phyloP scores from a whole-genome alignment of 2,113 vertebrate genomes.

The Phainopepla nitens region DNA sequence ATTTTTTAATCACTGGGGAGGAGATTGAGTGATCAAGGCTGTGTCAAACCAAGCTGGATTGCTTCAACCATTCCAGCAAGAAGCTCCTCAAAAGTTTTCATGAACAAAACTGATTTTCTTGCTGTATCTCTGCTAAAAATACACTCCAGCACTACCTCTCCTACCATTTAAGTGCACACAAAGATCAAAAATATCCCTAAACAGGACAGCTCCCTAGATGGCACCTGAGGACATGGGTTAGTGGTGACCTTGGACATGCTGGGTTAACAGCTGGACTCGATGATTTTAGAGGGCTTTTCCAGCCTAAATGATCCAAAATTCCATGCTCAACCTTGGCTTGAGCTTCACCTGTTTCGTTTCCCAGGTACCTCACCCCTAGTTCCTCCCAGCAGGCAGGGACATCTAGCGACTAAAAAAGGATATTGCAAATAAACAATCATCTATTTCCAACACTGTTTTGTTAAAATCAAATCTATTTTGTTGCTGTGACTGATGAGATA shows the following conservation, averaged over 20 bases:
- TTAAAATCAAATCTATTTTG: background rate
- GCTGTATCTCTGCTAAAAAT: background rate
- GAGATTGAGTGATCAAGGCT: background rate
- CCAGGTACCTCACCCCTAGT: background rate
- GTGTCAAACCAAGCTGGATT: background rate
- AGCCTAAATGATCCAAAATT: background rate
- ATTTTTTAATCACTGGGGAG: background rate
- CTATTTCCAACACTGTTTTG: background rate
- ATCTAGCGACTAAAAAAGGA: conserved; percentile 35
- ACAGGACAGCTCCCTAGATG: background rate
- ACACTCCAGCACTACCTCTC: background rate
- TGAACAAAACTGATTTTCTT: background rate
- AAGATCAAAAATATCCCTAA: background rate
- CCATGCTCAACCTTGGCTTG: background rate
- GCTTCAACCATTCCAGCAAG: background rate
- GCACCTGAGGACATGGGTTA: background rate
- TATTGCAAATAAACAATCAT: background rate
- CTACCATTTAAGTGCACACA: background rate
- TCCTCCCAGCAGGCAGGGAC: conserved; percentile 28
- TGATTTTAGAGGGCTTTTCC: background rate
- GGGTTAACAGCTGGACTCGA: background rate
- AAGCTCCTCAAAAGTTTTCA: background rate
- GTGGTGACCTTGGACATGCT: background rate
- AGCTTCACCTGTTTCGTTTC: background rate
- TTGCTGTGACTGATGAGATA: background rate